phyloP scores from a whole-genome alignment of 2,888 invertebrate genomes.

The Scelioninae gen. 2 region DNA sequence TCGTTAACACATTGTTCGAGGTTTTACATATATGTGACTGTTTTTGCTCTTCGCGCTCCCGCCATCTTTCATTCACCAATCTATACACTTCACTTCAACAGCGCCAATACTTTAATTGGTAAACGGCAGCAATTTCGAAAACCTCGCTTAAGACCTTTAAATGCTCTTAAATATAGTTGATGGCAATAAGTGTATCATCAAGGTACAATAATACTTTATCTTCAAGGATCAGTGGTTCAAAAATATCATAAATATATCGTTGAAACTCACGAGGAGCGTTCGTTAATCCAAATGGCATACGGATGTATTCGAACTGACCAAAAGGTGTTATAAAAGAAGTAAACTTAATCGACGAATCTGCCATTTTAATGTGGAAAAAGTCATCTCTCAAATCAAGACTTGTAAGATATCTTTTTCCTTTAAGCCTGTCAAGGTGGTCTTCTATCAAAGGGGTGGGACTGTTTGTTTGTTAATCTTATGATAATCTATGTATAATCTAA shows the following conservation, averaged over 20 bases:
- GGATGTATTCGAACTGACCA: constrained; percentile 17
- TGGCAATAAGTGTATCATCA: constrained; percentile 17
- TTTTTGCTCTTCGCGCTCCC: no score
- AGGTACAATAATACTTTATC: constrained; percentile 17
- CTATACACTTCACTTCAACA: no score
- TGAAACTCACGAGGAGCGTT: constrained; percentile 18
- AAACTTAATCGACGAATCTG: background rate
- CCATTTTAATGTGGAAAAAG: constrained; percentile 13
- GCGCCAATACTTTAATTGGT: no score
- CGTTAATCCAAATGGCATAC: constrained; percentile 18
- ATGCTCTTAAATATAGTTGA: background rate
- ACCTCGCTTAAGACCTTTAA: background rate
- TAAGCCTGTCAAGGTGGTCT: constrained; percentile 10
- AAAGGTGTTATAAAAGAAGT: constrained; percentile 22
- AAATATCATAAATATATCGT: background rate
- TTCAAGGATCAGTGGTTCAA: background rate
- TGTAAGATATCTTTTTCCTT: constrained; percentile 10
- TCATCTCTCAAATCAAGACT: constrained; percentile 19
- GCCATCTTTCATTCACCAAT: no score
- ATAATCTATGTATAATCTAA: constrained; percentile 11
- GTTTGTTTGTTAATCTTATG: constrained; percentile 11
- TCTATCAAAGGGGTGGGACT: constrained; percentile 18
- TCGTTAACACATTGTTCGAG: no score
- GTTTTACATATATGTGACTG: no score
- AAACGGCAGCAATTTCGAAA: background rate